Evolutionary conservation across 2,888 invertebrate genomes (phyloP).

Genomic region (Chelonus formosanus): DNA sequence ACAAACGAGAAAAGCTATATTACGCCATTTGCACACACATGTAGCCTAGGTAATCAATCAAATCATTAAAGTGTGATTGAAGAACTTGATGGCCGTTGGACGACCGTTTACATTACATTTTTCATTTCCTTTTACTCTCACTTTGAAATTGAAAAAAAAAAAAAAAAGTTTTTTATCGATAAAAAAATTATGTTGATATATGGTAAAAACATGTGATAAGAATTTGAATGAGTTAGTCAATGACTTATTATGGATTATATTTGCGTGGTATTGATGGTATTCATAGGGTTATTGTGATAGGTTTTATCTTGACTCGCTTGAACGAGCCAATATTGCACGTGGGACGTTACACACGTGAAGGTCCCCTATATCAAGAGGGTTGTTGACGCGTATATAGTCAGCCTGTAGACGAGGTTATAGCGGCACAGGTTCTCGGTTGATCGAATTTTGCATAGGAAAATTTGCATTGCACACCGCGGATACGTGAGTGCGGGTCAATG

Average conservation of each 20-base stretch:
- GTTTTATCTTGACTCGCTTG: conserved; percentile 28
- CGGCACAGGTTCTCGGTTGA: conserved; percentile 44
- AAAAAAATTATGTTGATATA: conserved; percentile 6
- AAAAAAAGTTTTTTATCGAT: no score
- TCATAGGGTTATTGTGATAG: conserved; percentile 28
- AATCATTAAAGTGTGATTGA: conserved; percentile 28
- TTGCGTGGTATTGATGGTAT: conserved; percentile 28
- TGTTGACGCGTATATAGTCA: conserved; percentile 8
- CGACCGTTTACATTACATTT: conserved; percentile 28
- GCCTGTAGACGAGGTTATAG: neutral
- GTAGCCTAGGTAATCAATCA: conserved; percentile 25
- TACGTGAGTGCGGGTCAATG: conserved; percentile 36
- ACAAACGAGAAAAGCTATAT: conserved; percentile 20
- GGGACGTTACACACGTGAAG: conserved; percentile 9
- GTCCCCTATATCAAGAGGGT: conserved; percentile 5
- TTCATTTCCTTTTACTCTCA: conserved; percentile 10
- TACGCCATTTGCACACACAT: conserved; percentile 11
- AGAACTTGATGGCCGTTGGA: conserved; percentile 27
- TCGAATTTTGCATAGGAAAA: conserved; percentile 50
- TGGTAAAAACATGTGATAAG: conserved; percentile 1
- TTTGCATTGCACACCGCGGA: conserved; percentile 53
- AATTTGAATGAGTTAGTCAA: conserved; percentile 22
- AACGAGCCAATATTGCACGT: conserved; percentile 26
- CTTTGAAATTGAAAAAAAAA: neutral
- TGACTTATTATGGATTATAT: conserved; percentile 27